Evolutionary conservation across 2,888 invertebrate genomes (phyloP).

Genomic region (Andrena bicolor): DNA sequence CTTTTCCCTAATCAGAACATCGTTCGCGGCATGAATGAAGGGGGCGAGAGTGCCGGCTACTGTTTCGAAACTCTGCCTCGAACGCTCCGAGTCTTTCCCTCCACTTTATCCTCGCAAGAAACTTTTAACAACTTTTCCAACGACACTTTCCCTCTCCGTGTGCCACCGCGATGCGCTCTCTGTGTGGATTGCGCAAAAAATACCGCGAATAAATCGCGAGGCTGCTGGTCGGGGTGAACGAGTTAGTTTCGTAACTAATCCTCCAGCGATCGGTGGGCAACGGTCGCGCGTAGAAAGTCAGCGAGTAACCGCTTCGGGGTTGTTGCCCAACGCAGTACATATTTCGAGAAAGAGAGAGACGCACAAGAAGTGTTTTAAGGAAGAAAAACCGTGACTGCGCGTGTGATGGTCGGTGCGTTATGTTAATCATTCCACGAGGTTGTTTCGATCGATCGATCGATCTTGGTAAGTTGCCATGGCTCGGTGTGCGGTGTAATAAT

Average conservation of each 20-base stretch:
- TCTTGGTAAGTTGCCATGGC: neutral
- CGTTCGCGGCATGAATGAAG: slow-evolving; percentile 43
- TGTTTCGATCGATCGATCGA: neutral
- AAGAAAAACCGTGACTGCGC: slow-evolving; percentile 10
- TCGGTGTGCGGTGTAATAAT: neutral
- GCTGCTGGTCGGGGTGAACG: slow-evolving; percentile 39
- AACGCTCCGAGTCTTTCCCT: neutral
- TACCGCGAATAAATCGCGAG: slow-evolving; percentile 36
- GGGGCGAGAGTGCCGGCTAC: slow-evolving; percentile 1
- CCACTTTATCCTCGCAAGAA: neutral
- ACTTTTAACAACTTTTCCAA: neutral
- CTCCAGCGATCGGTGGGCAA: slow-evolving; percentile 49
- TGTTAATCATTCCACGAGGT: neutral
- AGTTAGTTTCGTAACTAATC: slow-evolving; percentile 65
- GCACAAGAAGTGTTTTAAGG: slow-evolving; percentile 43
- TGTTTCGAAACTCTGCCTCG: neutral
- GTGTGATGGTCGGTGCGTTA: neutral
- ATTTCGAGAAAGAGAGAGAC: slow-evolving; percentile 2
- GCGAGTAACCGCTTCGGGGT: slow-evolving; percentile 62
- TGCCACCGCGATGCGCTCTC: slow-evolving; percentile 24
- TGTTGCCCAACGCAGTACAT: slow-evolving; percentile 56
- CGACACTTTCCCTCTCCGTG: neutral
- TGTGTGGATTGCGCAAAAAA: slow-evolving; percentile 32
- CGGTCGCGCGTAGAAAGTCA: slow-evolving; percentile 74
- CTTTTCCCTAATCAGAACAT: slow-evolving; percentile 57